Conservation (phyloP, 2,113 vertebrate species). For the Pelodiscus sinensis region DNA sequence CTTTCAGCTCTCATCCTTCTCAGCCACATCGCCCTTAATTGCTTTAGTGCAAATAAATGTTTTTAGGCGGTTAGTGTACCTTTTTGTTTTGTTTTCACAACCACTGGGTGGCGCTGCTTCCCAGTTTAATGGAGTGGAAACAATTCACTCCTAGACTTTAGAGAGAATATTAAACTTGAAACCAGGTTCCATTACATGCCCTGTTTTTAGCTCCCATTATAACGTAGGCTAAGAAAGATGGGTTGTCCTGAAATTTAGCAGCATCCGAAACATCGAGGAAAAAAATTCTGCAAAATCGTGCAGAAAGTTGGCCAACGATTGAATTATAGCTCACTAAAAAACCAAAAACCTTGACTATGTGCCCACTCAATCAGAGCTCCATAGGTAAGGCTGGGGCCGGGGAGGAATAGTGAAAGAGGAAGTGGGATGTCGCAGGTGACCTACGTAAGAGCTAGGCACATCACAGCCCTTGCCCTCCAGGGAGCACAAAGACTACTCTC, state of each 20-base stretch:
- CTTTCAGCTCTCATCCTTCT: background rate
- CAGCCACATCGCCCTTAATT: background rate
- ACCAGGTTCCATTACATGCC: background rate
- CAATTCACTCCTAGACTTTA: background rate
- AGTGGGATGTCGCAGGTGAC: background rate
- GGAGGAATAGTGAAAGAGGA: too few species aligned
- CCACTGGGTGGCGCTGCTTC: constrained; percentile 52
- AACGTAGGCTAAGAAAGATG: background rate
- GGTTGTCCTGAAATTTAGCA: background rate
- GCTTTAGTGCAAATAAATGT: background rate
- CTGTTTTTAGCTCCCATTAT: background rate
- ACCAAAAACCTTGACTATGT: too few species aligned
- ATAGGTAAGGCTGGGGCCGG: too few species aligned
- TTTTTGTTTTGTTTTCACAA: background rate
- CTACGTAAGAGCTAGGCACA: background rate
- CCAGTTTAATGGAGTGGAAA: fast-evolving
- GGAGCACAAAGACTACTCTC: background rate
- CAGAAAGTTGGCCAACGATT: background rate
- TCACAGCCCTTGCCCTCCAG: background rate
- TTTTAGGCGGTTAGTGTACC: background rate
- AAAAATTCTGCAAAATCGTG: background rate
- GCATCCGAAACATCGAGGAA: background rate
- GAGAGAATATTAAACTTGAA: background rate
- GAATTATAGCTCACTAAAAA: background rate
- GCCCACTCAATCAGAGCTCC: too few species aligned